phyloP scores from a whole-genome alignment of 2,797 vertebrate species.

The Synanceia verrucosa region DNA sequence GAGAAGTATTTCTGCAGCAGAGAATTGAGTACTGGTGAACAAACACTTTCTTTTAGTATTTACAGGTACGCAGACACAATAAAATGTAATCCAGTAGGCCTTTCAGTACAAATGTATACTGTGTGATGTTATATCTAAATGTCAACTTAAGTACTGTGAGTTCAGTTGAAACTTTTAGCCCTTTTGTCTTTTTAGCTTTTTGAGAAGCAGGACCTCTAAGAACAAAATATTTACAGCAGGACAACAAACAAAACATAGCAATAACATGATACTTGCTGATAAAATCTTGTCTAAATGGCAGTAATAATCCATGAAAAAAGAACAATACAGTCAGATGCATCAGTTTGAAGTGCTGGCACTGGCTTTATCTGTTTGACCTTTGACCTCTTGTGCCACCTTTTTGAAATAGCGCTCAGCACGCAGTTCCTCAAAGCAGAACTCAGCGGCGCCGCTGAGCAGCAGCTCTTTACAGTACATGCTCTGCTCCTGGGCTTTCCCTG shows the following conservation, averaged over 20 bases:
- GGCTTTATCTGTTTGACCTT: neutral
- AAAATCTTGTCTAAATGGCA: neutral
- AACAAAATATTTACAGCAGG: slow-evolving; percentile 38
- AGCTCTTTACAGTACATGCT: slow-evolving; percentile 96
- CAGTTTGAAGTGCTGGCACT: slow-evolving; percentile 20
- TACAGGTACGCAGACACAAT: neutral
- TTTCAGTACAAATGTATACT: too few relatives aligned
- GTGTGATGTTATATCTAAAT: too few relatives aligned
- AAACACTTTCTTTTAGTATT: slow-evolving; percentile 5
- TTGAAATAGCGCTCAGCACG: slow-evolving; percentile 90
- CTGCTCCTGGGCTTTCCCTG: slow-evolving; percentile 82
- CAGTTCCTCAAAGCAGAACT: slow-evolving; percentile 97
- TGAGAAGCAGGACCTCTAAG: neutral
- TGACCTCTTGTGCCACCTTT: slow-evolving; percentile 70
- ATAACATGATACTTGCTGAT: slow-evolving; percentile 15
- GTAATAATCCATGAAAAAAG: neutral
- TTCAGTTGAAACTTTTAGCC: neutral
- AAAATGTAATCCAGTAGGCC: neutral
- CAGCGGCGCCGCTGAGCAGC: slow-evolving; percentile 89
- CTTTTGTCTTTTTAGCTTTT: neutral
- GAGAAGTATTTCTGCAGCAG: neutral
- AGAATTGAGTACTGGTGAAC: neutral
- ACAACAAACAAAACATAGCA: slow-evolving; percentile 11
- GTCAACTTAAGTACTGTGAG: neutral
- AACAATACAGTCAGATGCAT: neutral